Conservation (phyloP, 2,888 invertebrate species). For the Hesperia comma region DNA sequence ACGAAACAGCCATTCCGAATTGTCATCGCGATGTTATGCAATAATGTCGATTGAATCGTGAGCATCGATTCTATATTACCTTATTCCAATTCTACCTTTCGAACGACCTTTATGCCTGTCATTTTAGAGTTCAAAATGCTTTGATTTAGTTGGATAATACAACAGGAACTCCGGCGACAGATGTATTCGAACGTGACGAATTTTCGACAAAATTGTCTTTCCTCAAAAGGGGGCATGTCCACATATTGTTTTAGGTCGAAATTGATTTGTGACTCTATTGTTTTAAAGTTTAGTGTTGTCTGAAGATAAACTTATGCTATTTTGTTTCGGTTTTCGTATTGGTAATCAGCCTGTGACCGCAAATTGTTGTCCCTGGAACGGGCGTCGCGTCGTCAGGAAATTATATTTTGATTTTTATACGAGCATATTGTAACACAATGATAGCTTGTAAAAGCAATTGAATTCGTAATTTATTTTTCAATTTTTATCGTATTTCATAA, state of each 20-base stretch:
- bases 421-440: constrained; percentile 60
- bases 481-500: background rate
- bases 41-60: constrained; percentile 67
- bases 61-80: constrained; percentile 67
- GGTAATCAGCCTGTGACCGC: constrained; percentile 83
- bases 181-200: constrained; percentile 83
- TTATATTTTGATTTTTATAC: constrained; percentile 81
- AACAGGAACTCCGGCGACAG: constrained; percentile 62
- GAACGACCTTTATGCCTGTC: background rate
- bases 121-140: constrained; percentile 37
- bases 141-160: background rate
- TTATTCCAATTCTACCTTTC: background rate
- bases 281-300: constrained; percentile 47
- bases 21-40: constrained; percentile 82
- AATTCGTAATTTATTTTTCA: background rate
- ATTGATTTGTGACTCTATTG: constrained; percentile 40
- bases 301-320: constrained; percentile 48
- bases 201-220: constrained; percentile 68
- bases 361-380: constrained; percentile 83
- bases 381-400: constrained; percentile 76
- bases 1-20: constrained; percentile 66
- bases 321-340: constrained; percentile 68
- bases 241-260: constrained; percentile 24
- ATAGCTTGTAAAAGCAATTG: constrained; percentile 44
- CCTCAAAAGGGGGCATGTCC: constrained; percentile 52